Base-by-base conservation (phyloP, 2,797 vertebrate species). In the Anas flavirostris region DNA sequence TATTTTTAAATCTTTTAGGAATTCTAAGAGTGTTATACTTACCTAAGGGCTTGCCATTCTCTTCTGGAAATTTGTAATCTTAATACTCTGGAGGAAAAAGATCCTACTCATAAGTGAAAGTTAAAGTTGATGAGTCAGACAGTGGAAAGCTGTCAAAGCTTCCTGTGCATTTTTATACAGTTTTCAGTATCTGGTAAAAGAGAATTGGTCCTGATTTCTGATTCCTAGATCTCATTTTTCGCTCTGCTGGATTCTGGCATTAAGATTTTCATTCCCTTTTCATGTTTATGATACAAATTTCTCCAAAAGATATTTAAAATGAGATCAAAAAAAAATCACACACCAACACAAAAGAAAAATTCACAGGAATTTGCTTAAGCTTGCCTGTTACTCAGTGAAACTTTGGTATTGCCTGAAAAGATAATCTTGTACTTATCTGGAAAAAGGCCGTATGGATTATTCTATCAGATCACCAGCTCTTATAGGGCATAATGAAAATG, bases 1-100 rank as follows among this genome's bases (percentile, higher is more conserved):
- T 72, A 37, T 53, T 44, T 3, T 26, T 1, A 73, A 89, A 82
- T 75, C 17, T 70, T 95, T 94, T 67, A 93, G 68, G 90, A 92
- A 82, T 77, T 53, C 70, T 63, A 35, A 84, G 56, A 83, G 26
- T 43, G 41, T 90, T 92, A 44, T 9, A 39, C 12, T 62, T 67
- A 90, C 83, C 83, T 70, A 48, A 58, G 37, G 44, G 68, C 53
- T 78, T 55, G 17, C 62, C 70, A 64, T 80, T 84, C 37, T 39
- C 56, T 77, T 70, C 37, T 12, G 16, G 11, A 33, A 93, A 91
- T 92, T 50, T 46, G 58, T 73, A 93, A 90, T 88, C 86, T 88
- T 67, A 73, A 91, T 92, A 93, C 94, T 82, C 85, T 91, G 52
- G 52, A 93, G 94, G 95, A 97, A 97, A 92, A 88, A 91, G 96